A percentile compares a stretch with the other conserved stretches of the same genome.
phyloP scores from a whole-genome alignment of 2,113 vertebrate genomes.

The Cyphomyrus plagiostoma region DNA sequence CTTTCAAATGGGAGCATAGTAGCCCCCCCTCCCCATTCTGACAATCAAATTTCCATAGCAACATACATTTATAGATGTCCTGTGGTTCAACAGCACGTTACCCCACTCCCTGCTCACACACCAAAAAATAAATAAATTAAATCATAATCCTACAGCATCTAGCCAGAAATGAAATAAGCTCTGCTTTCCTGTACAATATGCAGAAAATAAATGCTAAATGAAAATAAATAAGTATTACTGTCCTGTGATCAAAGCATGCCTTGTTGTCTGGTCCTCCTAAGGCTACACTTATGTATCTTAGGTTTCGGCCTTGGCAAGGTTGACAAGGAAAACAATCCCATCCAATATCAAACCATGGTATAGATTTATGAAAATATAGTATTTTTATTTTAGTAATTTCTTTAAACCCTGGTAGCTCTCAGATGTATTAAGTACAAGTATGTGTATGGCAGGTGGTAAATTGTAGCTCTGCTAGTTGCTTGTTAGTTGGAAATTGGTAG shows the following conservation, averaged over 20 bases:
- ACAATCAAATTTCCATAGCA: not conserved
- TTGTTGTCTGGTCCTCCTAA: not conserved
- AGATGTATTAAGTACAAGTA: not conserved
- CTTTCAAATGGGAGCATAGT: not conserved
- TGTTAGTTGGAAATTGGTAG: not conserved
- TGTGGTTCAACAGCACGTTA: not conserved
- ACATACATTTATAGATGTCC: not conserved
- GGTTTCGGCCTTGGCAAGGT: not conserved
- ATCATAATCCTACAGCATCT: not conserved
- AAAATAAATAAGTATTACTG: not conserved
- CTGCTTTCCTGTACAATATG: not conserved
- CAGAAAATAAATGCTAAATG: not conserved
- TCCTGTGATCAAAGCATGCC: conserved; percentile 2
- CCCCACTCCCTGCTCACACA: not conserved
- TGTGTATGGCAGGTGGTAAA: not conserved
- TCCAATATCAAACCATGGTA: not conserved
- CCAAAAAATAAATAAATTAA: not conserved
- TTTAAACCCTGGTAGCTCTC: not conserved
- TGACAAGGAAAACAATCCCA: not conserved
- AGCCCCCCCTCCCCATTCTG: not conserved
- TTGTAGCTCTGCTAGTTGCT: not conserved
- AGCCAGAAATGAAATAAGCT: not conserved
- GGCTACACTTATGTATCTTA: not conserved
- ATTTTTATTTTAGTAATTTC: not conserved
- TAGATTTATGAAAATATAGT: not conserved